Conservation (phyloP, 2,113 vertebrate species). For the Rhinoderma darwinii region DNA sequence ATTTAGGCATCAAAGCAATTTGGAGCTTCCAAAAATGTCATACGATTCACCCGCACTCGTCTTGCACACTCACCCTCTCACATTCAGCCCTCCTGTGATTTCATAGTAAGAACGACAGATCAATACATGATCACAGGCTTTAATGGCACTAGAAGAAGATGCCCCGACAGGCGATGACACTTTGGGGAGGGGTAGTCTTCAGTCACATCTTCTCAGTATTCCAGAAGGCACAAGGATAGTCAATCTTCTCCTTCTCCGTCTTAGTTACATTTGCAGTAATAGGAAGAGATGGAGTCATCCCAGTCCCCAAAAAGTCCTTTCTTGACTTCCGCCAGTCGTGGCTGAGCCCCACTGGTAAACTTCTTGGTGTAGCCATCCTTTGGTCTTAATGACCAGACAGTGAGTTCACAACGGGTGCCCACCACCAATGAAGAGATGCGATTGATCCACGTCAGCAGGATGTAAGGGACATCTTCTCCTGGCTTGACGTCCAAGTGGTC, state of each 20-base stretch:
- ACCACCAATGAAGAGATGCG: slow-evolving; percentile 76
- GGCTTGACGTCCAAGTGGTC: slow-evolving; percentile 54
- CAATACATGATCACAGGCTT: neutral
- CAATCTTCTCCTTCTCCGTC: neutral
- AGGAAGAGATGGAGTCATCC: slow-evolving; percentile 70
- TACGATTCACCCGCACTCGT: no score
- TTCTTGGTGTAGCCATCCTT: slow-evolving; percentile 63
- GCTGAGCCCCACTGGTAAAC: slow-evolving; percentile 55
- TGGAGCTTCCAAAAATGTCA: neutral
- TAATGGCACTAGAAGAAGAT: neutral
- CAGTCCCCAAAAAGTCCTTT: slow-evolving; percentile 69
- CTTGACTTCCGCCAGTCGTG: slow-evolving; percentile 72
- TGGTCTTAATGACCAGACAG: slow-evolving; percentile 68
- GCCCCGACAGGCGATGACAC: no score
- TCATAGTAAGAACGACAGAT: neutral
- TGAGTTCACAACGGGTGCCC: slow-evolving; percentile 67
- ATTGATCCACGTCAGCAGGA: slow-evolving; percentile 64
- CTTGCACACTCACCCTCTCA: neutral
- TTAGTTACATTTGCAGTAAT: slow-evolving; percentile 73
- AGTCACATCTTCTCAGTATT: neutral
- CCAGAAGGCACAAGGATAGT: no score
- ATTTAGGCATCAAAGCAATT: neutral
- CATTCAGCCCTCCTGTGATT: neutral
- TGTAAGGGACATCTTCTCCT: slow-evolving; percentile 66
- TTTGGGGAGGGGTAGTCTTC: neutral